A percentile compares a stretch with the other conserved stretches of the same genome.
Evolutionary conservation across 2,797 vertebrate genomes (phyloP).

Genomic region (Pangasius larnaudii): DNA sequence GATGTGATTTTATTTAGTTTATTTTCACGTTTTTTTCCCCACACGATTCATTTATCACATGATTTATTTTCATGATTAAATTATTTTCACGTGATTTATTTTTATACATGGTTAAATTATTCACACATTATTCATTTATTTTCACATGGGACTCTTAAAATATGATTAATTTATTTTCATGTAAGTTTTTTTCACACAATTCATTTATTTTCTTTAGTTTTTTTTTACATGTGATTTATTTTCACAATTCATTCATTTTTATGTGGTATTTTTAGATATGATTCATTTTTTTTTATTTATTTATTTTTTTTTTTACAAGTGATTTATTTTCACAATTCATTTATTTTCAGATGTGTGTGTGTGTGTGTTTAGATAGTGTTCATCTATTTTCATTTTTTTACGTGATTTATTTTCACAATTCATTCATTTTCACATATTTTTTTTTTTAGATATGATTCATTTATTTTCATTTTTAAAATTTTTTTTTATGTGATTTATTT

Average conservation of each 20-base stretch:
- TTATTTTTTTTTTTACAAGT: background rate
- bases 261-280: background rate
- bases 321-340: too few relatives aligned
- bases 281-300: background rate
- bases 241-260: background rate
- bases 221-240: background rate
- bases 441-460: too few relatives aligned
- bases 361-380: too few relatives aligned
- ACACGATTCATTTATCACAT: background rate
- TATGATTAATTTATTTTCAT: background rate
- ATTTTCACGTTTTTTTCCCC: background rate
- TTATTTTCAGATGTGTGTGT: too few relatives aligned
- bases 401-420: too few relatives aligned
- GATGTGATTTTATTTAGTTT: background rate
- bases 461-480: too few relatives aligned
- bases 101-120: background rate
- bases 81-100: background rate
- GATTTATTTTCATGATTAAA: background rate
- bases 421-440: too few relatives aligned
- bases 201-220: background rate
- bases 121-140: background rate
- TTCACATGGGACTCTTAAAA: background rate
- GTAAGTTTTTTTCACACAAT: background rate
- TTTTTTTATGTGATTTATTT: too few relatives aligned
- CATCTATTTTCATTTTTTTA: too few relatives aligned